These are phyloP conservation scores for Cuculus canorus DNA, from an alignment of 2,797 vertebrate genomes.

Conservation along the genomic window DNA sequence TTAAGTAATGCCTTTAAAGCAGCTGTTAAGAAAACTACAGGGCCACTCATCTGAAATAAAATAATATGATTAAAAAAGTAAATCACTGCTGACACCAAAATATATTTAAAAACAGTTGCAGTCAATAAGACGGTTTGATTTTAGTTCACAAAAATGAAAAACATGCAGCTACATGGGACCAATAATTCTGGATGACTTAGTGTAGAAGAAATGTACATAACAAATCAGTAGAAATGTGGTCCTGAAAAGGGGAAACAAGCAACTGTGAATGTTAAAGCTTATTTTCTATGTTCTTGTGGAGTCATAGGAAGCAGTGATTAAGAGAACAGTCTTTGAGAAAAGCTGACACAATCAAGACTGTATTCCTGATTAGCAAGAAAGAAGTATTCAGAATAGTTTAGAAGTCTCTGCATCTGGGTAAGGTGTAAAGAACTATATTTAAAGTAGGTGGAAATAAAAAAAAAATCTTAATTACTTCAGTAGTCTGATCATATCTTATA, in stretches of 20 bases:
- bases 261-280: neutral
- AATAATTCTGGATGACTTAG: conserved; percentile 41
- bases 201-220: neutral
- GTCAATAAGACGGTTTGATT: conserved; percentile 33
- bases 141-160: conserved; percentile 45
- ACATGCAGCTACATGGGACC: neutral
- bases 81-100: conserved; percentile 55
- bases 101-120: conserved; percentile 66
- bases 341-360: neutral
- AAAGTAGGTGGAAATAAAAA: neutral
- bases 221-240: conserved; percentile 16
- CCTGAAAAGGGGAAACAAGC: neutral
- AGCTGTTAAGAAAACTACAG: conserved; percentile 45
- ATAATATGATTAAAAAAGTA: conserved; percentile 59
- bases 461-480: neutral
- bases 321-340: neutral
- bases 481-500: neutral
- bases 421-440: neutral
- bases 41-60: conserved; percentile 41
- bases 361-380: neutral
- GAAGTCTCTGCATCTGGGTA: neutral
- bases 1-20: conserved; percentile 31
- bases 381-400: neutral
- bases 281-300: neutral
- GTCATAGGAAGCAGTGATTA: neutral